phyloP scores from a whole-genome alignment of 1,140 invertebrate genomes.

The Temnothorax nylanderi region DNA sequence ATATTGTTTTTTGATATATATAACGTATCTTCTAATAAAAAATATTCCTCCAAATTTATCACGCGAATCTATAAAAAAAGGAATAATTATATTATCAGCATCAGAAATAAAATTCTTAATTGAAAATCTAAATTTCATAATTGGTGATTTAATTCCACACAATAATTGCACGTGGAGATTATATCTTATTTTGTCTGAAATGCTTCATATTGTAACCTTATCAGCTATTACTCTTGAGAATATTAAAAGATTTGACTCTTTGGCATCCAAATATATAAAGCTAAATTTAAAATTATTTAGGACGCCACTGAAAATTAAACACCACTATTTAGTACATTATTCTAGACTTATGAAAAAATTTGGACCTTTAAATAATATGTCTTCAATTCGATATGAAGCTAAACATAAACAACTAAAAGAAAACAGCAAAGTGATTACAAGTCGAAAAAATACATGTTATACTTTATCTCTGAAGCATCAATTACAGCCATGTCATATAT shows the following conservation, averaged over 20 bases:
- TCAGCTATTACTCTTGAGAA: not conserved
- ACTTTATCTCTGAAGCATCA: too few species aligned
- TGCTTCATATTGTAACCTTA: not conserved
- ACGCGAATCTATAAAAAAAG: not conserved
- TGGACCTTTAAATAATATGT: too few species aligned
- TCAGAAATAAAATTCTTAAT: conserved; percentile 9
- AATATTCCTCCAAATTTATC: conserved; percentile 8
- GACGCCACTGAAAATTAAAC: too few species aligned
- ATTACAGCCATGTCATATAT: too few species aligned
- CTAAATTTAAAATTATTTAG: not conserved
- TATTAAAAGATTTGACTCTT: not conserved
- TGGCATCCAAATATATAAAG: not conserved
- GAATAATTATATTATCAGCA: not conserved
- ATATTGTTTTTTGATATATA: not conserved
- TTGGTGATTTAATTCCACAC: not conserved
- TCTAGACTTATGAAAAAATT: too few species aligned
- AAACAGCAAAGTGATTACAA: too few species aligned
- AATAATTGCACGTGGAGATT: not conserved
- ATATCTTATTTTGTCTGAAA: not conserved
- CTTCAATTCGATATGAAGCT: too few species aligned
- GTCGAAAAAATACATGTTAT: too few species aligned
- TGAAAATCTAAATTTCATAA: not conserved
- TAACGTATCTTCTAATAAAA: not conserved
- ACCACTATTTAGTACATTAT: too few species aligned
- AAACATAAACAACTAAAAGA: too few species aligned